These are phyloP conservation scores for Maniola hyperantus DNA, from an alignment of 2,888 invertebrate genomes.

Conservation along the genomic window DNA sequence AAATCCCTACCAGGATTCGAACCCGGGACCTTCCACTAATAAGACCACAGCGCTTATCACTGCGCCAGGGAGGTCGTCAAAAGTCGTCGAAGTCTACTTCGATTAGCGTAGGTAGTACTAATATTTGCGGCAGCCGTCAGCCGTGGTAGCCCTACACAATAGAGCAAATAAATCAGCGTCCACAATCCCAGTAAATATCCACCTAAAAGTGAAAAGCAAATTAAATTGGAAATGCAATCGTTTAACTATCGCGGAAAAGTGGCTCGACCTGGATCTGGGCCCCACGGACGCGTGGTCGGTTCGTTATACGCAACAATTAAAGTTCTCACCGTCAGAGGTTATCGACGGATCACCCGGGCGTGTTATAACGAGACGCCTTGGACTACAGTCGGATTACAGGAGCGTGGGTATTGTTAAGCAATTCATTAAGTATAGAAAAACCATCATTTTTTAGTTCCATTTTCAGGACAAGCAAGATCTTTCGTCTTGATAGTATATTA, in stretches of 20 bases:
- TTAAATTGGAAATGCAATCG: slow-evolving; percentile 35
- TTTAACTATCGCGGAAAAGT: slow-evolving; percentile 29
- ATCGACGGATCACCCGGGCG: slow-evolving; percentile 32
- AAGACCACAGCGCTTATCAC: too few relatives aligned
- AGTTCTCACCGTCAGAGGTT: slow-evolving; percentile 31
- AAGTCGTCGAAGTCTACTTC: too few relatives aligned
- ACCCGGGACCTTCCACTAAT: too few relatives aligned
- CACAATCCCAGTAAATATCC: slow-evolving; percentile 25
- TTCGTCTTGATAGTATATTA: too few relatives aligned
- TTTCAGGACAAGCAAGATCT: too few relatives aligned
- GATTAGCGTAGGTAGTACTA: too few relatives aligned
- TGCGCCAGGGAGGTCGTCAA: too few relatives aligned
- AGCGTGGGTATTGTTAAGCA: not conserved
- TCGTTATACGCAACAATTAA: slow-evolving; percentile 41
- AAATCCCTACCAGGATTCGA: too few relatives aligned
- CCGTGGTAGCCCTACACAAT: slow-evolving; percentile 16
- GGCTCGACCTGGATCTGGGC: slow-evolving; percentile 29
- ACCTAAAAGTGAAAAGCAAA: slow-evolving; percentile 38
- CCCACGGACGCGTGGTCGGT: slow-evolving; percentile 36
- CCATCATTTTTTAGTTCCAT: too few relatives aligned
- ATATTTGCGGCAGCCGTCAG: not conserved
- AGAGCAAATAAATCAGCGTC: slow-evolving; percentile 21
- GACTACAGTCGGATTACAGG: slow-evolving; percentile 20
- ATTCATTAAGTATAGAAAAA: not conserved
- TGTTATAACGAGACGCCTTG: slow-evolving; percentile 38